These are phyloP conservation scores for Stratiomys singularior DNA, from an alignment of 2,888 invertebrate genomes.

Conservation along the genomic window DNA sequence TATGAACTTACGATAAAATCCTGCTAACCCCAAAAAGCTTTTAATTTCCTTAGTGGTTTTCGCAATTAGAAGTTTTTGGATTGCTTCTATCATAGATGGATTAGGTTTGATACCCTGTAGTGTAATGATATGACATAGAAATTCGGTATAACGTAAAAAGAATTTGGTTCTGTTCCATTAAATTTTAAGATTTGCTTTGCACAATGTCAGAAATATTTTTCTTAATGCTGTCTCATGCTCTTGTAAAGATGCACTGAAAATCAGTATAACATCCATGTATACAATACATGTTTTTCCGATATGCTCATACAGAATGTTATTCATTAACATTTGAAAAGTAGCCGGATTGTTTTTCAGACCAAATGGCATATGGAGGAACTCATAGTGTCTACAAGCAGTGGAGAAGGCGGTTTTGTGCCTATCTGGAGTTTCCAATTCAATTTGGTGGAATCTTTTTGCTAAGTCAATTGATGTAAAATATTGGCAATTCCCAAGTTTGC, in stretches of 20 bases:
- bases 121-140: conserved; percentile 57
- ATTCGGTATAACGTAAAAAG: conserved; percentile 46
- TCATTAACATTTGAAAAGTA: conserved; percentile 50
- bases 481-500: too few relatives aligned
- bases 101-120: conserved; percentile 57
- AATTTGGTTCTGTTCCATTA: conserved; percentile 9
- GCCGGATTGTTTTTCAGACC: conserved; percentile 60
- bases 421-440: too few relatives aligned
- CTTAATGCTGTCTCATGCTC: background rate
- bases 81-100: conserved; percentile 54
- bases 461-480: too few relatives aligned
- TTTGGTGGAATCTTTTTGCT: too few relatives aligned
- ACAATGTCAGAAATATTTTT: background rate
- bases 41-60: conserved; percentile 38
- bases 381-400: conserved; percentile 53
- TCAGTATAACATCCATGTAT: too few relatives aligned
- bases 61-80: background rate
- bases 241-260: too few relatives aligned
- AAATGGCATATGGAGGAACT: conserved; percentile 55
- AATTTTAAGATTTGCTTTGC: background rate
- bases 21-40: too few relatives aligned
- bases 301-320: too few relatives aligned
- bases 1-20: too few relatives aligned
- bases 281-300: too few relatives aligned
- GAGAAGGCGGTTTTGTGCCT: too few relatives aligned